Evolutionary conservation across 2,797 vertebrate species (phyloP).

Genomic region (Poeciliopsis infans): DNA sequence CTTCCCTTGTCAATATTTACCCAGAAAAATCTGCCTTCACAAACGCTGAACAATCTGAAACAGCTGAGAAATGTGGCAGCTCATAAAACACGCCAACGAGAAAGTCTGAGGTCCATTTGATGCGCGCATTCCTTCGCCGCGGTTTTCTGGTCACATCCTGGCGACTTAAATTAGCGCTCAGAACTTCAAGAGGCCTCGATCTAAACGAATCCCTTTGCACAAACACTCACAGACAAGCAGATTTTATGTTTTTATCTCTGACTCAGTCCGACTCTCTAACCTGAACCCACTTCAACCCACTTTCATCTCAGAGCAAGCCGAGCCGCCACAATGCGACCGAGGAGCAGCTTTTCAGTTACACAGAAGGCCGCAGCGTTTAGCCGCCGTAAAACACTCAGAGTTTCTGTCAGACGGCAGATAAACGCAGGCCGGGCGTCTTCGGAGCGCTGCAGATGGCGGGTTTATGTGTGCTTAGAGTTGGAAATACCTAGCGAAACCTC

Average conservation of each 20-base stretch:
- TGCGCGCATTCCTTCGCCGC: conserved; percentile 2
- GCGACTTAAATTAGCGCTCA: neutral
- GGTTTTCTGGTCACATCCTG: neutral
- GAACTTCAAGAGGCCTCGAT: neutral
- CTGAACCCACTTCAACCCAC: neutral
- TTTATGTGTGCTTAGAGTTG: conserved; percentile 20
- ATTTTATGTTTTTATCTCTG: conserved; percentile 8
- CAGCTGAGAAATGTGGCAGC: neutral
- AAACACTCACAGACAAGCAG: neutral
- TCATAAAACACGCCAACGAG: neutral
- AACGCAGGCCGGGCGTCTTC: conserved; percentile 47
- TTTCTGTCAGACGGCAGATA: conserved; percentile 45
- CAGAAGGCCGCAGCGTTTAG: conserved; percentile 29
- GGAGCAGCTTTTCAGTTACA: conserved; percentile 23
- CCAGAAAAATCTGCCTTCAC: neutral
- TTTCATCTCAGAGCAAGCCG: conserved; percentile 8
- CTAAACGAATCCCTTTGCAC: neutral
- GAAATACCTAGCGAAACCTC: conserved; percentile 42
- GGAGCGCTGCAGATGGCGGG: conserved; percentile 62
- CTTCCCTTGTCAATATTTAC: neutral
- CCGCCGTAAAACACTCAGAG: conserved; percentile 32
- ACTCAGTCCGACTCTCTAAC: neutral
- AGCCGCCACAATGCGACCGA: conserved; percentile 3
- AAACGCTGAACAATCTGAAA: neutral
- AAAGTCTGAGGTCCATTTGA: conserved; percentile 13